Base-by-base conservation (phyloP, 2,113 vertebrate species). In the Laterallus jamaicensis region DNA sequence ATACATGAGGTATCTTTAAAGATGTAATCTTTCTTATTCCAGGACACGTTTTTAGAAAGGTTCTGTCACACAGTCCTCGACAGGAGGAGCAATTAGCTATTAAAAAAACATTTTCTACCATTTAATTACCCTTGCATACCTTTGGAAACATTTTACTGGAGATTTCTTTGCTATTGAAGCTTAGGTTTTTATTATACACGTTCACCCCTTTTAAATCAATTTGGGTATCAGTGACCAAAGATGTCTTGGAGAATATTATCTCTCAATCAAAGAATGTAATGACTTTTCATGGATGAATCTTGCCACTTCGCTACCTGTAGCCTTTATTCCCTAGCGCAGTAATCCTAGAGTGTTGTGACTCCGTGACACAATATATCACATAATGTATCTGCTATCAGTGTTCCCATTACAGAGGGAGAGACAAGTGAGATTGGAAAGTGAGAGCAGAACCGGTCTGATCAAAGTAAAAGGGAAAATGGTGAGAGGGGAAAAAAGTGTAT, bases 361-460 rank as follows among this genome's bases (percentile, higher is more conserved):
- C 39, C 83, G 78, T 68, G 73, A 66, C 59, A 56, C 66, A 71
- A 42, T 75, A 25, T 44, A 82, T 82, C 91, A 85, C 74, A 32
- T 79, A 77, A 95, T 73, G 24, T 70, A 94, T 85, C 86, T 93
- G 81, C 91, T 91, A 79, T 87, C 62, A 1, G 31, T 69, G 18
- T 50, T 92, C 91, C 77, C 83, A 77, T 96, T 96, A 93, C 83
- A 80, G 55, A 62, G 80, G 17, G 74, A 88, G 62, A 92, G 77
- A 70, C 49, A 79, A 91, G 81, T 16, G 66, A 91, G 89, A 92
- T 95, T 82, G 90, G 59, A 91, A 97, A 94, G 58, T 58, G 78
- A 89, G 80, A 93, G 92, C 47, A 83, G 77, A 88, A 73, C 67
- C 37, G 69, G 83, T 82, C 86, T 91, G 70, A 93, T 89, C 70